Evolutionary conservation across 53 echinoderm and acorn worm genomes (phyloP).

Genomic region (Hippasteria phrygiana): DNA sequence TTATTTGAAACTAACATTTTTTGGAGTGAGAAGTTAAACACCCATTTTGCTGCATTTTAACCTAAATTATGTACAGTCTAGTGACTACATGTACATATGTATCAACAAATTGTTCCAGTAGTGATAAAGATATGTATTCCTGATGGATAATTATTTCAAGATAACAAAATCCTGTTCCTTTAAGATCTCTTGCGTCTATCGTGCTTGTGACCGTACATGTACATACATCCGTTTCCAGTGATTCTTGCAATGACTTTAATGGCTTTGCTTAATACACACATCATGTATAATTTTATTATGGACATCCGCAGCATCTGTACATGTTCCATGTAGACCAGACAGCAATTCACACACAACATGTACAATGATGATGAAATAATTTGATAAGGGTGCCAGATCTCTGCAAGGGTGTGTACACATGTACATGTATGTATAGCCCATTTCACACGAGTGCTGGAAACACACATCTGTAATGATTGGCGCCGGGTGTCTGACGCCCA

Average conservation of each 20-base stretch:
- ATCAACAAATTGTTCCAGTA: too few species aligned
- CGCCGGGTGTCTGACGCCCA: too few species aligned
- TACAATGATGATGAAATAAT: neutral
- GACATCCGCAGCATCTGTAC: neutral
- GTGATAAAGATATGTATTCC: too few species aligned
- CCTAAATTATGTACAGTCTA: too few species aligned
- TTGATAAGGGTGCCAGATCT: neutral
- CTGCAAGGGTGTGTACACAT: neutral
- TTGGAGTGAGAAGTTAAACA: too few species aligned
- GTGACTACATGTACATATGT: too few species aligned
- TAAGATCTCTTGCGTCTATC: neutral
- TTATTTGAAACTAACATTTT: too few species aligned
- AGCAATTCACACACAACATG: neutral
- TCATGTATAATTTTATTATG: neutral
- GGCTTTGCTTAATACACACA: neutral
- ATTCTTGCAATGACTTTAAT: neutral
- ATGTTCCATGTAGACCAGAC: neutral
- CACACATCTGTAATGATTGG: too few species aligned
- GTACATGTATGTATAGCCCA: neutral
- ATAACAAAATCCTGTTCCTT: neutral
- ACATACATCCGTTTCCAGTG: neutral
- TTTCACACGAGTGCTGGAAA: too few species aligned
- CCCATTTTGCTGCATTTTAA: too few species aligned
- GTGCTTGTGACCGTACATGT: neutral
- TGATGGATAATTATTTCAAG: too few species aligned